Evolutionary conservation across 2,888 invertebrate genomes (phyloP).

Genomic region (Drosophila ezoana): DNA sequence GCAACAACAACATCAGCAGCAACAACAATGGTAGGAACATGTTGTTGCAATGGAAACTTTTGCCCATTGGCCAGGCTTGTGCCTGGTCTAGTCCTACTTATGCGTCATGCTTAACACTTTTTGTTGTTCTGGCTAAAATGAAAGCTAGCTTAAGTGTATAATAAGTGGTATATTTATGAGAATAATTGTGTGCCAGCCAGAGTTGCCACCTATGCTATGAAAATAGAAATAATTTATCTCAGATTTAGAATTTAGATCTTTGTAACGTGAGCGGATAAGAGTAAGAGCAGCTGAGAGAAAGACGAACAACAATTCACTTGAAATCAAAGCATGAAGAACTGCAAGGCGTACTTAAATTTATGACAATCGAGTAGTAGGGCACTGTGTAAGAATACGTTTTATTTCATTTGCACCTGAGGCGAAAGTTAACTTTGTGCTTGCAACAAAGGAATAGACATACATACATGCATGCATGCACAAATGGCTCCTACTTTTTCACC

Average conservation of each 20-base stretch:
- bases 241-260: background rate
- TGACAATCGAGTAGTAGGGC: too few relatives aligned
- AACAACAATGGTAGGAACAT: conserved; percentile 21
- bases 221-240: background rate
- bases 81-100: conserved; percentile 44
- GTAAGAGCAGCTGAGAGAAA: too few relatives aligned
- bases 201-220: background rate
- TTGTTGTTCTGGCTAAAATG: conserved; percentile 36
- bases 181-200: conserved; percentile 10
- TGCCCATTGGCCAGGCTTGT: conserved; percentile 18
- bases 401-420: too few relatives aligned
- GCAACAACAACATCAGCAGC: conserved; percentile 26
- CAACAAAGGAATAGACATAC: too few relatives aligned
- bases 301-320: too few relatives aligned
- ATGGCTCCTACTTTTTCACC: too few relatives aligned
- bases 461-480: too few relatives aligned
- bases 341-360: too few relatives aligned
- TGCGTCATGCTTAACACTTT: conserved; percentile 69
- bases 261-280: too few relatives aligned
- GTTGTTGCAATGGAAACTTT: conserved; percentile 60
- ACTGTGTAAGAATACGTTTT: too few relatives aligned
- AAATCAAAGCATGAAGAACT: too few relatives aligned
- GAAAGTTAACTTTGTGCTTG: too few relatives aligned
- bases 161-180: conserved; percentile 47
- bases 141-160: conserved; percentile 65